Percentiles rank a stretch among this genome's conserved stretches.
Evolutionary conservation across 2,113 vertebrate genomes (phyloP).

Genomic region (Cochlearius cochlearius): DNA sequence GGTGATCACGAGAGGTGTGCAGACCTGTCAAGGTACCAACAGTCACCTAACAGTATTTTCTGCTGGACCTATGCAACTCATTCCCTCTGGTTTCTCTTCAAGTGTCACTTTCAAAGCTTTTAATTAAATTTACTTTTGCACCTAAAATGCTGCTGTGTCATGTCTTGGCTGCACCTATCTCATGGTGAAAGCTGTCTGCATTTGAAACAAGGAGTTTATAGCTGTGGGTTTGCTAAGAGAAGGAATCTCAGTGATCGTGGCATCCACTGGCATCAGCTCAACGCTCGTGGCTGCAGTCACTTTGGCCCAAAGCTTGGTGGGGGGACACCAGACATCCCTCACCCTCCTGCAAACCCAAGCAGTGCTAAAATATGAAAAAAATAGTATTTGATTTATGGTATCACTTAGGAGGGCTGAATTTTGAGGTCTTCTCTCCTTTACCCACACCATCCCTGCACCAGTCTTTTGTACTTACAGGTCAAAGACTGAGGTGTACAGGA

Average conservation of each 20-base stretch:
- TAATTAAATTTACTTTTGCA: not conserved
- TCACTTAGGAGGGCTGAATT: not conserved
- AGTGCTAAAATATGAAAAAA: not conserved
- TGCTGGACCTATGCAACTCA: not conserved
- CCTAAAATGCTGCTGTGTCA: not conserved
- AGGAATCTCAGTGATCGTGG: rapidly evolving
- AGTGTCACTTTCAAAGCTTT: not conserved
- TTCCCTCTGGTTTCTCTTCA: not conserved
- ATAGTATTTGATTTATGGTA: not conserved
- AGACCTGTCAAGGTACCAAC: not conserved
- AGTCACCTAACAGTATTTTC: not conserved
- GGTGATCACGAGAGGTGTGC: not conserved
- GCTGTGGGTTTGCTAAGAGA: not conserved
- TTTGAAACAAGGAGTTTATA: not conserved
- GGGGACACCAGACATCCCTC: rapidly evolving
- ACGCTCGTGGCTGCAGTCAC: not conserved
- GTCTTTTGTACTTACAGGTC: not conserved
- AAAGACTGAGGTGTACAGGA: not conserved
- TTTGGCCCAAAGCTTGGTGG: not conserved
- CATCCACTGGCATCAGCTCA: not conserved
- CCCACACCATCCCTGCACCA: not conserved
- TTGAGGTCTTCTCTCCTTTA: not conserved
- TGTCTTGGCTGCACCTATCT: not conserved
- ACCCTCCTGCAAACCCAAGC: not conserved
- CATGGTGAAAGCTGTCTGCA: not conserved